Evolutionary conservation across 2,888 invertebrate genomes (phyloP), one percentile per base, ranked within the genome.

Genomic region (Rotaria socialis): DNA sequence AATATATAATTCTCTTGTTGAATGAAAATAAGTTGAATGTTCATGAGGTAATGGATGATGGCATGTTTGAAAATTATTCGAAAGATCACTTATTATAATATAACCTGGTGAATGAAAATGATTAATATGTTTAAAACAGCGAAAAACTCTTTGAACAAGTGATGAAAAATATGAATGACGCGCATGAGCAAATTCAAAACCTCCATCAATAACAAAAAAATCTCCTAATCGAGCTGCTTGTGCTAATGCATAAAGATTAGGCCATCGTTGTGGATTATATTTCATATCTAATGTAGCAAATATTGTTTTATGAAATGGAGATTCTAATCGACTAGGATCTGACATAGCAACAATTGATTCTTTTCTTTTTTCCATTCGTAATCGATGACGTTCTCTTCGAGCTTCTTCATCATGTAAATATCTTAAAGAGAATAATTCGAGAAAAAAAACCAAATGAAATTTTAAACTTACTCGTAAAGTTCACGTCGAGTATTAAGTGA

Each of bases 1-100:
- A 91, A 96, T 43, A 47, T 80, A 80, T 14, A 22, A 35, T 11
- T 80, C 47, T 47, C 22, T 80, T 47, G 80, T 80, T 47, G 47
- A 19, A 14, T 80, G 80, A 80, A 80, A 80, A 67, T 67, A 67
- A 16, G 35, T 35, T 19, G 67, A 67, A 19, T 67, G 67, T 67
- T 67, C 67, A 35, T 67, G 67, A 6, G 67, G 67, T 67, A 67
- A 35, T n/a, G 47, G 43, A 11, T 47, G 22, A 4, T 22, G 47
- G 24, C 6, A 24, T n/a, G 43, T 80, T 80, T 80, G 24, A 47
- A 80, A 43, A 47, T 80, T n/a, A 43, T 43, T 0, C 6, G 47
- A 47, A 11, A 80, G 24, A 47, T 80, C 47, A 80, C 80, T 47
- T 10, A 80, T 47, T 0, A 47, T 47, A 11, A 80, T 43, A n/a